These are phyloP conservation scores for Euleptes europaea DNA, from an alignment of 2,113 vertebrate genomes.

Conservation along the genomic window DNA sequence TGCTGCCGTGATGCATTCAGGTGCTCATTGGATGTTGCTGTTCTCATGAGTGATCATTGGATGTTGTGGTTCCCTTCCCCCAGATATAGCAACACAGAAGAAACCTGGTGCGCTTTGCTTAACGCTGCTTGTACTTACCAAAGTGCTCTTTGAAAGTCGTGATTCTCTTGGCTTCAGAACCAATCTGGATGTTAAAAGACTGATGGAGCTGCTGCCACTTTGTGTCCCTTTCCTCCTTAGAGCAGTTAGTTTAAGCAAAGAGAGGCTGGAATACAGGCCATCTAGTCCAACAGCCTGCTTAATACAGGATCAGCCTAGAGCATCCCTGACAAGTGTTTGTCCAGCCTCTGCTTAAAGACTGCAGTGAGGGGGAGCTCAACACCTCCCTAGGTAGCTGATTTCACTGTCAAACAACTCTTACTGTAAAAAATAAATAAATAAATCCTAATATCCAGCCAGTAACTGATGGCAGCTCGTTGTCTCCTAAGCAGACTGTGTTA, in stretches of 20 bases:
- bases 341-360: too few species aligned
- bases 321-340: too few species aligned
- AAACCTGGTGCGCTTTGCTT: not conserved
- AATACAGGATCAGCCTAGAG: too few species aligned
- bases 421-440: too few species aligned
- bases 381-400: too few species aligned
- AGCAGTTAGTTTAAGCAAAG: not conserved
- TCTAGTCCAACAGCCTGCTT: too few species aligned
- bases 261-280: too few species aligned
- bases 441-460: too few species aligned
- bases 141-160: not conserved
- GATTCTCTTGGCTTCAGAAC: not conserved
- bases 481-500: not conserved
- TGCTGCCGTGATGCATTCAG: rapidly evolving
- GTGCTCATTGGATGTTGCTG: not conserved
- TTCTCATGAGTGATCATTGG: not conserved
- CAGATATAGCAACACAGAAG: not conserved
- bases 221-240: not conserved
- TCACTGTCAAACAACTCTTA: too few species aligned
- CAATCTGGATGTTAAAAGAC: not conserved
- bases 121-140: not conserved
- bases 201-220: too few species aligned
- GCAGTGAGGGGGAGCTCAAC: too few species aligned
- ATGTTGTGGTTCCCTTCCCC: not conserved
- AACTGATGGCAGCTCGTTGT: not conserved